Conservation (phyloP, 2,113 vertebrate genomes). For the Pluvianellus socialis region DNA sequence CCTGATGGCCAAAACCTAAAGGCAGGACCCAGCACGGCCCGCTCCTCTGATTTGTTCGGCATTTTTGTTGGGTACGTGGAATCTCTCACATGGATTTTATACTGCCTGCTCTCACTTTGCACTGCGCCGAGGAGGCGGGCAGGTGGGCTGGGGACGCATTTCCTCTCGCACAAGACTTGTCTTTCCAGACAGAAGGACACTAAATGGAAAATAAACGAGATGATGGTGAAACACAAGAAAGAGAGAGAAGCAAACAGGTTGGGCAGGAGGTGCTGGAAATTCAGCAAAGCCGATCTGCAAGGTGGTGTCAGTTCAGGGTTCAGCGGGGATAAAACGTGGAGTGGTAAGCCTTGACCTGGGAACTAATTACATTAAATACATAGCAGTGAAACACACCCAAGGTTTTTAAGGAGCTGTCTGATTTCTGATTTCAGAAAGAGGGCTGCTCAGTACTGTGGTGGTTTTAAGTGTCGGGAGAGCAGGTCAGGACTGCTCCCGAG, state of each 20-base stretch:
- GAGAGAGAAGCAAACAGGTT: background rate
- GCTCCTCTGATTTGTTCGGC: background rate
- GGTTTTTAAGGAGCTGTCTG: background rate
- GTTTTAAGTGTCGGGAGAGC: background rate
- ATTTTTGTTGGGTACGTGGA: background rate
- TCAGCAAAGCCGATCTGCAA: background rate
- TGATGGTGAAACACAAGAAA: background rate
- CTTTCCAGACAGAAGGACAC: background rate
- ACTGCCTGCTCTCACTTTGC: background rate
- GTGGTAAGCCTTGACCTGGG: background rate
- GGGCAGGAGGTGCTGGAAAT: conserved; percentile 5
- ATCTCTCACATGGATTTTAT: background rate
- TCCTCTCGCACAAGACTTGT: background rate
- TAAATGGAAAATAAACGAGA: background rate
- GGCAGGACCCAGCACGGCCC: background rate
- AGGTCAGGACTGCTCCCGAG: background rate
- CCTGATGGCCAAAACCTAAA: background rate
- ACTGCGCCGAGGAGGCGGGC: background rate
- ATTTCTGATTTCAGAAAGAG: background rate
- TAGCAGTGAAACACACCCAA: background rate
- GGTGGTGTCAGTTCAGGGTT: background rate
- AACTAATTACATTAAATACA: background rate
- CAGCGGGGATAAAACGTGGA: background rate
- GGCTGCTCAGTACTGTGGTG: background rate
- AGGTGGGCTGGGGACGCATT: background rate